Percentiles rank a stretch among this genome's conserved stretches.
phyloP scores from a whole-genome alignment of 53 echinoderm and acorn worm genomes.

The Holothuria scabra region DNA sequence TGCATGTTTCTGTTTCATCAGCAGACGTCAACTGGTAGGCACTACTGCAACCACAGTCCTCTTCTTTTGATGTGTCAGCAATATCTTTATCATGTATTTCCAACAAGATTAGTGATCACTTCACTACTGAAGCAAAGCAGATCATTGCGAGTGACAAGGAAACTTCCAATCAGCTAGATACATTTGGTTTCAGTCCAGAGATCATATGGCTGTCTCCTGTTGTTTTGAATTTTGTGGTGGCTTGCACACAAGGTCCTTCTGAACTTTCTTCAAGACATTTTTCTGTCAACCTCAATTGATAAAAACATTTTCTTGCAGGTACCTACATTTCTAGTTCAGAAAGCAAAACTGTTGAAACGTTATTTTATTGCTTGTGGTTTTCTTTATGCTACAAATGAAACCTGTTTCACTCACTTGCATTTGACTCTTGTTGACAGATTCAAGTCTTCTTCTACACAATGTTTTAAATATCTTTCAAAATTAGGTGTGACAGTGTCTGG shows the following conservation, averaged over 20 bases:
- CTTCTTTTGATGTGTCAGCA: not conserved
- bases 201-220: slow-evolving; percentile 15
- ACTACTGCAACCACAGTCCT: not conserved
- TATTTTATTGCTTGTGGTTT: too few species aligned
- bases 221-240: slow-evolving; percentile 42
- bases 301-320: not conserved
- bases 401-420: too few species aligned
- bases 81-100: slow-evolving; percentile 13
- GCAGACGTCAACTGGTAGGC: not conserved
- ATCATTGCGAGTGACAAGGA: slow-evolving; percentile 8
- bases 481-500: slow-evolving; percentile 35
- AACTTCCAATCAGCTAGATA: slow-evolving; percentile 13
- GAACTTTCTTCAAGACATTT: slow-evolving; percentile 24
- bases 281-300: not conserved
- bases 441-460: not conserved
- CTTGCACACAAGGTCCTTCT: slow-evolving; percentile 26
- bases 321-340: not conserved
- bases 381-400: too few species aligned
- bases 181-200: slow-evolving; percentile 29
- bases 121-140: not conserved
- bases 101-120: not conserved
- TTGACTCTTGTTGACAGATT: too few species aligned
- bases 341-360: too few species aligned
- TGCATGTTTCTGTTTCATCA: not conserved
- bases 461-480: slow-evolving; percentile 10